Conservation (phyloP, 1,140 invertebrate genomes). For the Drosophila ironensis region DNA sequence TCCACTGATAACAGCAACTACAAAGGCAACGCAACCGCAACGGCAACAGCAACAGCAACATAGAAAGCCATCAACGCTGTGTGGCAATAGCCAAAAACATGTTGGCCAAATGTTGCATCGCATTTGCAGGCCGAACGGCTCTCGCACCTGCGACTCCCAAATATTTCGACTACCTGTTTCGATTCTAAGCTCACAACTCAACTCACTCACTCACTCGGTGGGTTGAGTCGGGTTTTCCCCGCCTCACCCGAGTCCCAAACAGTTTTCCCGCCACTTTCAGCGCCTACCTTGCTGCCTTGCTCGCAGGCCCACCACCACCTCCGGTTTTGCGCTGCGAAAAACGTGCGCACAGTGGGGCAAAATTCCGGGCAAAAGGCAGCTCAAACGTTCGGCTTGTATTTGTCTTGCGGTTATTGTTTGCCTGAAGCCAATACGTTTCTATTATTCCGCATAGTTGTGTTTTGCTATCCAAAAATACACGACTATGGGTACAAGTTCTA, state of each 20-base stretch:
- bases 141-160: constrained; percentile 41
- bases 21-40: neutral
- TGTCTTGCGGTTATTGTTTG: too few species aligned
- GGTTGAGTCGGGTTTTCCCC: neutral
- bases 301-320: constrained; percentile 50
- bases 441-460: too few species aligned
- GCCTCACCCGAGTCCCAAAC: constrained; percentile 51
- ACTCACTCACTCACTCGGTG: constrained; percentile 30
- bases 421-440: too few species aligned
- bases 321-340: constrained; percentile 62
- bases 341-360: constrained; percentile 67
- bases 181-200: constrained; percentile 55
- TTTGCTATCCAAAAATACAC: too few species aligned
- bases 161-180: constrained; percentile 61
- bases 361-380: neutral
- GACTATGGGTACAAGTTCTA: too few species aligned
- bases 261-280: constrained; percentile 75
- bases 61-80: neutral
- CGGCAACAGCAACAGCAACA: constrained; percentile 2
- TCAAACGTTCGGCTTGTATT: neutral
- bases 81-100: constrained; percentile 22
- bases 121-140: constrained; percentile 12
- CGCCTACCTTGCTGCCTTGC: constrained; percentile 72
- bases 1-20: constrained; percentile 47
- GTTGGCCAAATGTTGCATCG: constrained; percentile 20